Conservation (phyloP, 2,888 invertebrate genomes). For the Tribolium freemani region DNA sequence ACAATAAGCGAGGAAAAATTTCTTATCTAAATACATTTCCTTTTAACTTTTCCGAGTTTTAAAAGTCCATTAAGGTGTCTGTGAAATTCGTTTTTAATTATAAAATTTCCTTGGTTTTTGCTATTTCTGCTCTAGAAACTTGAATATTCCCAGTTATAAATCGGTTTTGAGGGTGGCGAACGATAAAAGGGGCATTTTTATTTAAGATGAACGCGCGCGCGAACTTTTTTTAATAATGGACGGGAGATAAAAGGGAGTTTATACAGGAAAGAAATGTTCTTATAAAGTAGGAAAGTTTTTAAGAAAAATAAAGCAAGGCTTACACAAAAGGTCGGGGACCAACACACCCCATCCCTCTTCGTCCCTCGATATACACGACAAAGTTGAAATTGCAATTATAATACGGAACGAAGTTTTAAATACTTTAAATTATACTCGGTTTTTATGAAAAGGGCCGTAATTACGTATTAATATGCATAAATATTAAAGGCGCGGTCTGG, state of each 20-base stretch:
- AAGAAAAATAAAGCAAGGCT: constrained; percentile 60
- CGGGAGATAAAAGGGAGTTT: constrained; percentile 62
- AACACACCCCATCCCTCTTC: constrained; percentile 1
- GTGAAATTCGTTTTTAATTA: constrained; percentile 13
- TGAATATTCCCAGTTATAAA: constrained; percentile 9
- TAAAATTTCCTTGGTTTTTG: constrained; percentile 8
- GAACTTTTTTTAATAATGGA: constrained; percentile 65
- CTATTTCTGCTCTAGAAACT: background rate
- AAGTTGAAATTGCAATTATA: constrained; percentile 62
- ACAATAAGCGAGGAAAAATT: constrained; percentile 8
- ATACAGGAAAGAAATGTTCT: constrained; percentile 63
- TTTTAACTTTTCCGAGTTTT: background rate
- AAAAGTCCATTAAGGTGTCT: constrained; percentile 25
- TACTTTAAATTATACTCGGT: constrained; percentile 53
- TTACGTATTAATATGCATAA: constrained; percentile 55
- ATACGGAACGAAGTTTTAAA: constrained; percentile 56
- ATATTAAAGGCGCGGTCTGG: constrained; percentile 46
- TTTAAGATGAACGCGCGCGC: constrained; percentile 55
- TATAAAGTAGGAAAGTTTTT: constrained; percentile 62
- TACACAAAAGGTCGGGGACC: constrained; percentile 54
- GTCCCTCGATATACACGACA: constrained; percentile 51
- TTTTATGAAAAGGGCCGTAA: constrained; percentile 49
- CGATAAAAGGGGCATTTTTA: constrained; percentile 48
- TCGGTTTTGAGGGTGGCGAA: background rate
- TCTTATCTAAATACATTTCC: constrained; percentile 17